Evolutionary conservation across 2,888 invertebrate species (phyloP).

Genomic region (Zele albiditarsus): DNA sequence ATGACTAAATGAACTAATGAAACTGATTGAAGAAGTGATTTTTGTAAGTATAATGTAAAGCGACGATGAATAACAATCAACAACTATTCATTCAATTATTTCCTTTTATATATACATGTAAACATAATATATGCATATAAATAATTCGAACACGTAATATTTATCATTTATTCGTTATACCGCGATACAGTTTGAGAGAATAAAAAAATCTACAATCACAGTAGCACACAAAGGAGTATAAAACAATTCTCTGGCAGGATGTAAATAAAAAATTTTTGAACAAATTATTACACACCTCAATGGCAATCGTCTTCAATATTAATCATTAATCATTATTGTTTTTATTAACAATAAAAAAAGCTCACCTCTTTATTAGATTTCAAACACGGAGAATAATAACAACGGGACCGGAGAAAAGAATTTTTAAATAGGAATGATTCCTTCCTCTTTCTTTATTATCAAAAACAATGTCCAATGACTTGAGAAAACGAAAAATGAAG

Average conservation of each 20-base stretch:
- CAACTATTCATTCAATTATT: conserved; percentile 5
- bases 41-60: conserved; percentile 13
- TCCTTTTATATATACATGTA: conserved; percentile 7
- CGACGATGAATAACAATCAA: neutral
- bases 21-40: conserved; percentile 5
- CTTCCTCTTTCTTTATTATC: neutral
- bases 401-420: neutral
- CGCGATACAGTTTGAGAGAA: neutral
- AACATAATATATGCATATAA: neutral
- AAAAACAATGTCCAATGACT: neutral
- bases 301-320: neutral
- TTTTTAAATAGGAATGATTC: neutral
- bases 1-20: neutral
- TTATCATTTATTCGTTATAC: conserved; percentile 10
- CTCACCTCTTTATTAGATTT: conserved; percentile 17
- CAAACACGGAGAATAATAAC: neutral
- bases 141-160: conserved; percentile 2
- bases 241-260: neutral
- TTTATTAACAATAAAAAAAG: neutral
- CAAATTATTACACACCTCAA: conserved; percentile 6
- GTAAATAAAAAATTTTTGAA: conserved; percentile 23
- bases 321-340: conserved; percentile 10
- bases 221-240: neutral
- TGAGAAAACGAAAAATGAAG: neutral
- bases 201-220: neutral